Base-by-base conservation (phyloP, 2,113 vertebrate species). In the Balaenoptera acutorostrata region DNA sequence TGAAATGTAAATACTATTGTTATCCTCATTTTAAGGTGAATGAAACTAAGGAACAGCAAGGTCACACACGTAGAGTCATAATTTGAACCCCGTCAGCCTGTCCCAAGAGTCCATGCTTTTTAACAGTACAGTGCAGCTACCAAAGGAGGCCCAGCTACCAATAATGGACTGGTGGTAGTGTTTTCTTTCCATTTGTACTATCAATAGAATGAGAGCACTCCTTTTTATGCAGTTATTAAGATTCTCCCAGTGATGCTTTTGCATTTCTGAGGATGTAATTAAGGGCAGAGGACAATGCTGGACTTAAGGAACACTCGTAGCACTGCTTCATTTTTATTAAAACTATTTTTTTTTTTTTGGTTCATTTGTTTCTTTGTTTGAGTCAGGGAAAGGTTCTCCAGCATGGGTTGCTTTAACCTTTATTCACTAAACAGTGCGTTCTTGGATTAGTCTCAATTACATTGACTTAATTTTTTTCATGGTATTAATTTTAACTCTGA, bases 401-500 rank as follows among this genome's bases (percentile, higher is more conserved):
- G 55, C 29, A 3, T 95, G 63, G 33, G 13, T 94, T 78, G 46
- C 92, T 72, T 86, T n/a, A 86, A 75, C 39, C 39, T 83, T 59
- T 46, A 52, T 71, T 93, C 46, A 86, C 27, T 93, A 85, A 95
- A 74, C 57, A 63, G 27, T 95, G 46, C 63, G 39, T 44, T 89
- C 44, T 20, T 63, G 55, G 77, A 69, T 95, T 81, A 49, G 6
- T 93, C 33, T 86, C 33, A 93, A 9, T 96, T 90, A 78, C 6
- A 46, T 41, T 87, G 55, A 63, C 69, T 96, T 94, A 86, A 39
- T 90, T 94, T 80, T 93, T 91, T 75, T 20, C 46, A 87, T 84
- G 15, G 46, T 88, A 78, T 95, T 57, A 49, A 57, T 90, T 93
- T 96, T 90, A 88, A 95, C 49, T 23, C 6, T 72, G 64, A 88